Percentiles rank a stretch among this genome's conserved stretches.
phyloP scores from a whole-genome alignment of 2,888 invertebrate species.

The Volucella inflata region DNA sequence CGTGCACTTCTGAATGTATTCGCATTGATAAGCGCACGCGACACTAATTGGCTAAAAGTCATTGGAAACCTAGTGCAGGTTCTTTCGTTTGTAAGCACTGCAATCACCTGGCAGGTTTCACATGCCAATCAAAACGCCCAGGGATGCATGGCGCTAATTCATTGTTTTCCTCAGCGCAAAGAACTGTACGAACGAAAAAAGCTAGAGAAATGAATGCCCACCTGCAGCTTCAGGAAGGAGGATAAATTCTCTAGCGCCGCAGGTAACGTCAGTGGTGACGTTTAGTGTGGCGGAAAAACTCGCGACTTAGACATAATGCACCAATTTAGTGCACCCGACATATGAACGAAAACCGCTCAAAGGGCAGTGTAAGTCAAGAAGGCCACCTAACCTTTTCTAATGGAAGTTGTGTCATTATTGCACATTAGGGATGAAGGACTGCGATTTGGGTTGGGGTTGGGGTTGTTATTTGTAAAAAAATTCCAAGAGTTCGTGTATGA shows the following conservation, averaged over 20 bases:
- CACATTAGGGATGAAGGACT: slow-evolving; percentile 41
- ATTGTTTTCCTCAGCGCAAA: slow-evolving; percentile 58
- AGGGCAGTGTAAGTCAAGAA: slow-evolving; percentile 67
- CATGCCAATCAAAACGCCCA: slow-evolving; percentile 69
- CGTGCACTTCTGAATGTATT: slow-evolving; percentile 52
- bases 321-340: slow-evolving; percentile 47
- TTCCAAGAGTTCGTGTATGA: slow-evolving; percentile 56
- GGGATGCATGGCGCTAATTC: slow-evolving; percentile 73
- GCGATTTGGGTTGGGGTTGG: background rate
- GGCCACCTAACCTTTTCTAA: slow-evolving; percentile 71
- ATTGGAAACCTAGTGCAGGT: slow-evolving; percentile 35
- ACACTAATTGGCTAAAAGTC: slow-evolving; percentile 72
- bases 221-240: slow-evolving; percentile 46
- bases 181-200: no score
- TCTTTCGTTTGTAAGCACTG: slow-evolving; percentile 31
- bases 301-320: slow-evolving; percentile 63
- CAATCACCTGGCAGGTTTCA: slow-evolving; percentile 72
- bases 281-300: slow-evolving; percentile 41
- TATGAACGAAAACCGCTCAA: slow-evolving; percentile 27
- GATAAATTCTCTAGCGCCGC: slow-evolving; percentile 32
- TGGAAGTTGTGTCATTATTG: slow-evolving; percentile 41
- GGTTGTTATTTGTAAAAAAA: background rate
- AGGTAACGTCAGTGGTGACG: slow-evolving; percentile 46
- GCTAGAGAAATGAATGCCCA: slow-evolving; percentile 35
- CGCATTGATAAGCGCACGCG: slow-evolving; percentile 74